Evolutionary conservation across 2,113 vertebrate species (phyloP).

Genomic region (Arothron firmamentum): DNA sequence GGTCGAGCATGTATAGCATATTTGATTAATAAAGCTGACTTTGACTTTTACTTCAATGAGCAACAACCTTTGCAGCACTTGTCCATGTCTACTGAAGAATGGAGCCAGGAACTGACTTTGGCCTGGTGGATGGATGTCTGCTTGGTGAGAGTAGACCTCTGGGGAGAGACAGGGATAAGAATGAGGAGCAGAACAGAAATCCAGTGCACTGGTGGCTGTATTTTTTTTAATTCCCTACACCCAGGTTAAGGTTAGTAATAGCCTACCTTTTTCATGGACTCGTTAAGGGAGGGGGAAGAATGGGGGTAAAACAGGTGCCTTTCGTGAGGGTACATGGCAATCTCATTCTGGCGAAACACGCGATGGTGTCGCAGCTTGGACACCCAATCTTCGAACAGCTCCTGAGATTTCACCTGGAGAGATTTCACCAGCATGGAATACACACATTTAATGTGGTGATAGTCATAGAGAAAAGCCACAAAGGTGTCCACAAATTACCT

Average conservation of each 20-base stretch:
- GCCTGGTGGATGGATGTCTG: conserved; percentile 81
- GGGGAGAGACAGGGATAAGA: background rate
- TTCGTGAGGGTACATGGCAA: conserved; percentile 87
- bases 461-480: conserved; percentile 14
- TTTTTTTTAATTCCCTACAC: background rate
- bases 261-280: conserved; percentile 80
- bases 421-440: conserved; percentile 83
- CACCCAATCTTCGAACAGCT: conserved; percentile 92
- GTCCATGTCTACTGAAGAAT: conserved; percentile 90
- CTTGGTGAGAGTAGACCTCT: conserved; percentile 80
- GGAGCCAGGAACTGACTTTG: conserved; percentile 83
- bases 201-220: background rate
- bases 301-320: conserved; percentile 78
- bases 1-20: too few relatives aligned
- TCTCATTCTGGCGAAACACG: conserved; percentile 93
- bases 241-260: background rate
- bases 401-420: conserved; percentile 84
- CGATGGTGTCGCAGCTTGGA: conserved; percentile 88
- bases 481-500: conserved; percentile 71
- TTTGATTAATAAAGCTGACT: too few relatives aligned
- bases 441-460: background rate
- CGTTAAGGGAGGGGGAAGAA: conserved; percentile 59
- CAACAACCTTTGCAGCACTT: conserved; percentile 87
- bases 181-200: background rate
- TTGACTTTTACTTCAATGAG: background rate